These are phyloP conservation scores for Paraescarpia echinospica DNA, from an alignment of 1,140 invertebrate genomes.

Conservation along the genomic window DNA sequence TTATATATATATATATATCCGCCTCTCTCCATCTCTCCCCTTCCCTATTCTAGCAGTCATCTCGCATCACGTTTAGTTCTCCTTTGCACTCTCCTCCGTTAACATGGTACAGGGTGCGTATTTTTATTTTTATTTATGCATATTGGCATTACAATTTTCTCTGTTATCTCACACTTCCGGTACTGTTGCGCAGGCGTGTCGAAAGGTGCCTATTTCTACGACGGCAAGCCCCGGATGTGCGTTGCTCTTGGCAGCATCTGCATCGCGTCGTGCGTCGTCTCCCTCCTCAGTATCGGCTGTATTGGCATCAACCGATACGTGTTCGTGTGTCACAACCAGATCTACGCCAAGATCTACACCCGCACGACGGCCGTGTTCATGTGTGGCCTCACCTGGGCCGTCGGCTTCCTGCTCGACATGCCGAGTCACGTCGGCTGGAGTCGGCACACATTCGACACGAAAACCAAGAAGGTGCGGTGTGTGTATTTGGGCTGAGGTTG, in stretches of 20 bases:
- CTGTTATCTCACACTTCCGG: too few species aligned
- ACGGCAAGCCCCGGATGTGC: slow-evolving; percentile 42
- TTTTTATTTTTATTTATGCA: too few species aligned
- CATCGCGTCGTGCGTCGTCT: slow-evolving; percentile 51
- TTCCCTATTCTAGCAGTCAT: too few species aligned
- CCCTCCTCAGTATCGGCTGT: slow-evolving; percentile 48
- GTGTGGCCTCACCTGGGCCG: slow-evolving; percentile 43
- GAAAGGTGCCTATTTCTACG: slow-evolving; percentile 48
- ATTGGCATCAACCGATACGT: slow-evolving; percentile 50
- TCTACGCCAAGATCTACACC: slow-evolving; percentile 23
- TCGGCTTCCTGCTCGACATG: slow-evolving; percentile 45
- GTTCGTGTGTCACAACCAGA: slow-evolving; percentile 45
- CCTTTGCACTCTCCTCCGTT: too few species aligned
- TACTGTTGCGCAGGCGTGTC: slow-evolving; percentile 39
- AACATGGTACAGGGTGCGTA: too few species aligned
- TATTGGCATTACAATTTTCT: too few species aligned
- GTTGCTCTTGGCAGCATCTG: slow-evolving; percentile 46
- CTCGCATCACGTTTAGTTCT: too few species aligned
- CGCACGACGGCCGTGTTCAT: slow-evolving; percentile 33
- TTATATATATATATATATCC: too few species aligned
- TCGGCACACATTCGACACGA: slow-evolving; percentile 46
- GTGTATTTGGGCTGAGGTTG: too few species aligned
- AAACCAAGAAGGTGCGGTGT: slow-evolving; percentile 29
- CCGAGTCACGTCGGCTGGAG: slow-evolving; percentile 52
- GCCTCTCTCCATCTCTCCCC: too few species aligned